Conservation (phyloP, 2,888 invertebrate species). For the Trissoscelio sp. region DNA sequence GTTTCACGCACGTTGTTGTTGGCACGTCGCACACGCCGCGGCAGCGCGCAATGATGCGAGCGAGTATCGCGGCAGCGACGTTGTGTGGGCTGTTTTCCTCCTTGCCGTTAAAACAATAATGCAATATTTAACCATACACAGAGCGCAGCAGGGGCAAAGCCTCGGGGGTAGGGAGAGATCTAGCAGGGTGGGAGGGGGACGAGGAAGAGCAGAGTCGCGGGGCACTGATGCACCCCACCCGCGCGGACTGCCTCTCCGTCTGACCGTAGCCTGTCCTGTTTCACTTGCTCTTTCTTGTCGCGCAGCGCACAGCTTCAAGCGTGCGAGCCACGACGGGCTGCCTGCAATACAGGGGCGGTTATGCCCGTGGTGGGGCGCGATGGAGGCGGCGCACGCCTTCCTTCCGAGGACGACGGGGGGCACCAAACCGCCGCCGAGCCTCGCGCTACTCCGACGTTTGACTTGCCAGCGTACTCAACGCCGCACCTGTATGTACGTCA, state of each 20-base stretch:
- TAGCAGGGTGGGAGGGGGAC: slow-evolving; percentile 69
- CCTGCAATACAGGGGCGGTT: slow-evolving; percentile 76
- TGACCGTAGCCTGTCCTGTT: slow-evolving; percentile 65
- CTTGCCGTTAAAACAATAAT: slow-evolving; percentile 83
- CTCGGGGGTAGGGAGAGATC: slow-evolving; percentile 75
- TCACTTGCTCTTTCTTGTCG: slow-evolving; percentile 67
- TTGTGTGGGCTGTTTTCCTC: slow-evolving; percentile 79
- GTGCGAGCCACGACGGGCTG: slow-evolving; percentile 69
- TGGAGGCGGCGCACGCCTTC: slow-evolving; percentile 78
- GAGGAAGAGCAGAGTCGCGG: slow-evolving; percentile 67
- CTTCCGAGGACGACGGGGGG: slow-evolving; percentile 71
- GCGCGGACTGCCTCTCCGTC: slow-evolving; percentile 63
- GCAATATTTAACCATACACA: slow-evolving; percentile 83
- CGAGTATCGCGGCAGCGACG: slow-evolving; percentile 72
- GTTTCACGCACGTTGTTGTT: too few species aligned
- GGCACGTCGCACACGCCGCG: slow-evolving; percentile 74
- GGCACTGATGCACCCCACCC: slow-evolving; percentile 61
- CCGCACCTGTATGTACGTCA: too few species aligned
- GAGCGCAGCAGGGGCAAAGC: slow-evolving; percentile 72
- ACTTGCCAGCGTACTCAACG: slow-evolving; percentile 71
- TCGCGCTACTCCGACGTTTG: slow-evolving; percentile 74
- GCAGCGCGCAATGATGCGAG: slow-evolving; percentile 75
- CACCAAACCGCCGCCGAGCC: slow-evolving; percentile 67
- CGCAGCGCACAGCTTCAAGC: slow-evolving; percentile 65
- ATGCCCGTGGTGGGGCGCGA: slow-evolving; percentile 72